Base-by-base conservation (phyloP, 1,140 invertebrate genomes). In the Drosophila kohkoa region DNA sequence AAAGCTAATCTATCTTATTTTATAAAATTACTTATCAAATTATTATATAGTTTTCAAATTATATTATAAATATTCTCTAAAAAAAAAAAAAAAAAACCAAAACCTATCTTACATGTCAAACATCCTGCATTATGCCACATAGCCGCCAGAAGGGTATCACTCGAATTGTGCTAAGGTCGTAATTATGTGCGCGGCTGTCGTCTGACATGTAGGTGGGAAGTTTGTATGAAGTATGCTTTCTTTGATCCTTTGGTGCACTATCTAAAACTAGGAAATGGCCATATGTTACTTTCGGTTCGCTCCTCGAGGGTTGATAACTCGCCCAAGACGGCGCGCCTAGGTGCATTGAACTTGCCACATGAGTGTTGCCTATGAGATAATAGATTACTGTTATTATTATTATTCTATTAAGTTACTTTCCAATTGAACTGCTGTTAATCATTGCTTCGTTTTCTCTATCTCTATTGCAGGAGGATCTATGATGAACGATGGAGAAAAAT, bases 401-500 rank as follows among this genome's bases (percentile, higher is more conserved):
- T 43, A 3, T 64, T 46, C n/a, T 48, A 55, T 16, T 28, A 59
- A 54, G 46, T 60, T 68, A 58, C 10, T 49, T 49, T 15, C 20
- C 10, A 38, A 30, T 11, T 13, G 28, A 3, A 49, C 5, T 20
- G 1, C 16, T 51, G 2, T 6, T 13, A 28, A 74, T 16, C 62
- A 52, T 30, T 5, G 51, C 8, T 57, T 7, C 10, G 3, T 45
- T 57, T 52, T 32, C 58, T 78, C 30, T 63, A n/a, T 70, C 3
- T 81, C 4, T 81, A 30, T 78, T 87, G 3, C 79, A 92, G 90
- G 90, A 92, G 79, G 83, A 92, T 92, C 88, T 92, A 90, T 82
- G 87, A 92, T 91, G 83, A 91, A 91, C 90, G 83, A 88, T 81
- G 90, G 87, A 91, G 78, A 89, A 81, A 86, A 90, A 86, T 91